These are phyloP conservation scores for Homalodisca vitripennis DNA, from an alignment of 1,140 invertebrate genomes.

Conservation along the genomic window DNA sequence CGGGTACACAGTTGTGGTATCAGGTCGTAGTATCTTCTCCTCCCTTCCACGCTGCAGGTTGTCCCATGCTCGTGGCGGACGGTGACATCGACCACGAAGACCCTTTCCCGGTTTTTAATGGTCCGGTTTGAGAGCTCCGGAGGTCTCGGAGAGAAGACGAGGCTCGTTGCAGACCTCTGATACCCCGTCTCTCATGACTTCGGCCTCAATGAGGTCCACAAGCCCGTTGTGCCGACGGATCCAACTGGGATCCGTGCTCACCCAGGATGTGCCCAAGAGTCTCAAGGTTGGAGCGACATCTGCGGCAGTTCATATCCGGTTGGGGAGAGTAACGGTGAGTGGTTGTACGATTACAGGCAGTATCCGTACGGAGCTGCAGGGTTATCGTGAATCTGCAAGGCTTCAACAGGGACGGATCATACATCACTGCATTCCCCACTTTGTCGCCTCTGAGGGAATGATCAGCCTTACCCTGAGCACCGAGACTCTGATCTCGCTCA, in stretches of 20 bases:
- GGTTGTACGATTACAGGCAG: background rate
- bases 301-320: background rate
- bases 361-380: background rate
- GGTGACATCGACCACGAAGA: too few relatives aligned
- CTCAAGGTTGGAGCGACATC: background rate
- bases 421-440: too few relatives aligned
- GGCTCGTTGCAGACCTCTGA: too few relatives aligned
- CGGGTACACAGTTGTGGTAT: slow-evolving; percentile 33
- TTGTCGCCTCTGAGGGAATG: too few relatives aligned
- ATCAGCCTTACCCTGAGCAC: too few relatives aligned
- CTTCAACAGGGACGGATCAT: background rate
- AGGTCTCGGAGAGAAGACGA: background rate
- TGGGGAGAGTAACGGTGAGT: background rate
- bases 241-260: too few relatives aligned
- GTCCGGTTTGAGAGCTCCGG: slow-evolving; percentile 33
- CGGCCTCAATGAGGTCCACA: too few relatives aligned
- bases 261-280: background rate
- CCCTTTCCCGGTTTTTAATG: slow-evolving; percentile 29
- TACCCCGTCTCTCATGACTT: background rate
- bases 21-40: slow-evolving; percentile 20
- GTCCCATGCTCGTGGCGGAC: slow-evolving; percentile 44
- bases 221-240: too few relatives aligned
- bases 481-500: too few relatives aligned
- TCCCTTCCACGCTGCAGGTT: slow-evolving; percentile 32
- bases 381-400: background rate